These are phyloP conservation scores for Mesochorus sp. DNA, from an alignment of 2,888 invertebrate species.

Conservation along the genomic window DNA sequence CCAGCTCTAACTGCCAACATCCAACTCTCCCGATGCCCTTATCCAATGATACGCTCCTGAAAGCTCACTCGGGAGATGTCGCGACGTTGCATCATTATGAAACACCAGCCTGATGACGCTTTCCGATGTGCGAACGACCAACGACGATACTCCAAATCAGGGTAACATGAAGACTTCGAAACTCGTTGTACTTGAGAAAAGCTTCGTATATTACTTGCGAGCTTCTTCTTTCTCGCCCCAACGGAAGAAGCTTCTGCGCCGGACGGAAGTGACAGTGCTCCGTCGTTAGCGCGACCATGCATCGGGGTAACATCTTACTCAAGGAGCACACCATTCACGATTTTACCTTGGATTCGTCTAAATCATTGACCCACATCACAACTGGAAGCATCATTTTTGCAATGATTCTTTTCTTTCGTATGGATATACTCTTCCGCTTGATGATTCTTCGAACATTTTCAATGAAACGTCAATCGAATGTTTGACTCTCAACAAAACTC, in stretches of 20 bases:
- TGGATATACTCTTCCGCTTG: no score
- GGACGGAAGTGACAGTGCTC: slow-evolving; percentile 69
- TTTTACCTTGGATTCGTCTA: neutral
- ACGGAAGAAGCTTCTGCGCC: slow-evolving; percentile 62
- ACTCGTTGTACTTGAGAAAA: neutral
- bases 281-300: slow-evolving; percentile 64
- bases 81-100: slow-evolving; percentile 6
- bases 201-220: neutral
- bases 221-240: slow-evolving; percentile 11
- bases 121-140: slow-evolving; percentile 50
- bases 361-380: no score
- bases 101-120: slow-evolving; percentile 14
- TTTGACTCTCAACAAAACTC: no score
- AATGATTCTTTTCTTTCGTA: no score
- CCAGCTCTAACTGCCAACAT: neutral
- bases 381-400: no score
- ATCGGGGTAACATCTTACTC: slow-evolving; percentile 61
- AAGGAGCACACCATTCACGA: slow-evolving; percentile 43
- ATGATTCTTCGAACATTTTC: no score
- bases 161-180: slow-evolving; percentile 48
- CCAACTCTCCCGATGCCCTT: neutral
- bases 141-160: slow-evolving; percentile 46
- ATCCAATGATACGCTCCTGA: slow-evolving; percentile 24
- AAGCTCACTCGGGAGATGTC: slow-evolving; percentile 27
- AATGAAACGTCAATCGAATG: no score